phyloP scores from a whole-genome alignment of 2,113 vertebrate genomes.

The Tiliqua scincoides region DNA sequence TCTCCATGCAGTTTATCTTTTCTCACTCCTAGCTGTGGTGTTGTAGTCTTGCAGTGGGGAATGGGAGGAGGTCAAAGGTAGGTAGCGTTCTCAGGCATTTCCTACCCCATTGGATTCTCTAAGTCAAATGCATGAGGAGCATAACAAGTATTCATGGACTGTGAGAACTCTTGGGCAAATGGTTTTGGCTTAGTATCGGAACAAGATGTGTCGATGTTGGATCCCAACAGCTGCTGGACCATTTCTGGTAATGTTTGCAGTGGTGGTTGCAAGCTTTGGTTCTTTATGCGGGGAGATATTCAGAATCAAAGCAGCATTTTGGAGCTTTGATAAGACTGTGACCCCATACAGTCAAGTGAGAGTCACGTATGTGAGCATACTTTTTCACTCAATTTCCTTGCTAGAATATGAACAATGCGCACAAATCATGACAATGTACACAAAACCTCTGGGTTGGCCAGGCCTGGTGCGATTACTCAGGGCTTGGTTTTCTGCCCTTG shows the following conservation, averaged over 20 bases:
- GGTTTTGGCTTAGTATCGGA: too few species aligned
- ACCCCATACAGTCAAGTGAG: too few species aligned
- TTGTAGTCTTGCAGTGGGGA: not conserved
- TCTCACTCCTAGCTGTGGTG: not conserved
- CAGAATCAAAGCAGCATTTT: not conserved
- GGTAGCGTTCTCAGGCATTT: not conserved
- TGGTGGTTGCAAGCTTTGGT: not conserved
- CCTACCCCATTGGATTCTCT: not conserved
- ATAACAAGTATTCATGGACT: not conserved
- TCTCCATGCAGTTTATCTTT: not conserved
- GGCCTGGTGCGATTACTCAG: too few species aligned
- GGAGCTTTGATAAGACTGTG: not conserved
- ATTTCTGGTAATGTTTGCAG: not conserved
- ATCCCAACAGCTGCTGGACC: not conserved
- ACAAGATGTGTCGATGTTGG: too few species aligned
- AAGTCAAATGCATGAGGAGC: not conserved
- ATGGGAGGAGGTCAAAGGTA: not conserved
- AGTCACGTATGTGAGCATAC: too few species aligned
- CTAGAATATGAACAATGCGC: too few species aligned
- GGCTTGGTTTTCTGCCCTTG: too few species aligned
- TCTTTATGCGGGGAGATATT: not conserved
- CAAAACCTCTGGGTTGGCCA: too few species aligned
- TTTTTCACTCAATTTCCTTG: too few species aligned
- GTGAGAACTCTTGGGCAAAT: too few species aligned
- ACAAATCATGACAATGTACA: too few species aligned